Evolutionary conservation across 2,797 vertebrate genomes (phyloP).

Genomic region (Liasis olivaceus): DNA sequence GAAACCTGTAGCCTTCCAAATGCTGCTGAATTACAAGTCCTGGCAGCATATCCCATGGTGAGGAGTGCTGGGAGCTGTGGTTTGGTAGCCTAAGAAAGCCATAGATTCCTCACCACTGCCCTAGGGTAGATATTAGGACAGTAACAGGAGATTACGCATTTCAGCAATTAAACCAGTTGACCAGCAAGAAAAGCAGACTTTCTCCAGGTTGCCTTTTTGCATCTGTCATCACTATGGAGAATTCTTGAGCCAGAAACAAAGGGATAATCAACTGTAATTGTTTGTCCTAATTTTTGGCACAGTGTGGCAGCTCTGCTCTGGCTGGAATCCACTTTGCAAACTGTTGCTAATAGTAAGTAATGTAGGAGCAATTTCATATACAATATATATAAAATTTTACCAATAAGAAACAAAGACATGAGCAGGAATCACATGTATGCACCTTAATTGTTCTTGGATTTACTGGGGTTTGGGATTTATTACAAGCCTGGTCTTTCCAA

Average conservation of each 20-base stretch:
- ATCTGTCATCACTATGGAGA: neutral
- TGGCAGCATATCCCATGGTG: too few species aligned
- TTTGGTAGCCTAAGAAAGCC: too few species aligned
- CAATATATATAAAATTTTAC: neutral
- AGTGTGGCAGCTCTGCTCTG: neutral
- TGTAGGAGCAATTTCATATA: neutral
- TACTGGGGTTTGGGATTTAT: neutral
- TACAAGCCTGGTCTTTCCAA: neutral
- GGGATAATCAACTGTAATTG: neutral
- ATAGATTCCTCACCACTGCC: too few species aligned
- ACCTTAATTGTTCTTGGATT: neutral
- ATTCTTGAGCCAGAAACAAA: neutral
- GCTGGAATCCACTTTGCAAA: neutral
- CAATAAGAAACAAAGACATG: neutral
- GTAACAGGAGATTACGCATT: neutral
- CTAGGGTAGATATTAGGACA: neutral
- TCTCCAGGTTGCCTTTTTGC: neutral
- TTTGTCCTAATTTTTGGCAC: neutral
- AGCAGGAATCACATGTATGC: too few species aligned
- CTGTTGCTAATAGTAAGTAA: neutral
- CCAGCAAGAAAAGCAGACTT: neutral
- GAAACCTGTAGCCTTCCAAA: neutral
- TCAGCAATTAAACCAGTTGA: neutral
- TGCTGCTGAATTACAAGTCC: neutral
- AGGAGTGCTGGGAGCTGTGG: too few species aligned